A percentile compares a stretch with the other conserved stretches of the same genome.
Evolutionary conservation across 1,140 invertebrate species (phyloP).

Genomic region (Pygmarrhopalites habei): DNA sequence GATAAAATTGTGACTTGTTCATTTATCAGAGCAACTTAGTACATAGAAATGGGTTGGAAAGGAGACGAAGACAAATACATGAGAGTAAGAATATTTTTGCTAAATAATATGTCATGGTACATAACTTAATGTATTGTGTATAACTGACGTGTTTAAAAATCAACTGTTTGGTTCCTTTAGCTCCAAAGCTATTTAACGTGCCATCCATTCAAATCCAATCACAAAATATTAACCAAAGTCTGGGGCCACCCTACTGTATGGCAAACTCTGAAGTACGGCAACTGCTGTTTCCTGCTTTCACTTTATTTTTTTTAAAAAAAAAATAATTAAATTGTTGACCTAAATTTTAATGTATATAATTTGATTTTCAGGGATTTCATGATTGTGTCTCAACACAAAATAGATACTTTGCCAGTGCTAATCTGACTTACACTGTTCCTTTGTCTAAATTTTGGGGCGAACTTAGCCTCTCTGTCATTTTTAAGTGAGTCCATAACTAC

Average conservation of each 20-base stretch:
- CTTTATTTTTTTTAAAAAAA: no score
- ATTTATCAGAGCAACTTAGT: conserved; percentile 22
- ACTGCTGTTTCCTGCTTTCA: no score
- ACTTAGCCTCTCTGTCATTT: conserved; percentile 25
- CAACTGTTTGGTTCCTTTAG: conserved; percentile 1
- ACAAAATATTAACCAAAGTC: conserved; percentile 31
- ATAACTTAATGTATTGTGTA: neutral
- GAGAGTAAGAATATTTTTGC: conserved; percentile 16
- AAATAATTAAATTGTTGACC: no score
- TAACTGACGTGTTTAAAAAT: neutral
- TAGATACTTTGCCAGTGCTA: conserved; percentile 31
- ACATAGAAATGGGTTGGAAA: conserved; percentile 30
- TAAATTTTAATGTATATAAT: no score
- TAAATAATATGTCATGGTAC: neutral
- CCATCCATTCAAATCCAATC: conserved; percentile 32
- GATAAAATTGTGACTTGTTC: neutral
- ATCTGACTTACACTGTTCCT: conserved; percentile 34
- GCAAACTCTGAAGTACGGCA: no score
- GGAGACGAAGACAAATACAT: conserved; percentile 26
- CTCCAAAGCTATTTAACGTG: conserved; percentile 31
- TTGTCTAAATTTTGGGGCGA: conserved; percentile 35
- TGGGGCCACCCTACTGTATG: conserved; percentile 33
- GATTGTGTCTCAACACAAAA: conserved; percentile 36
- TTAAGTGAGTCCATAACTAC: conserved; percentile 29
- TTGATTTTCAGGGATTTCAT: conserved; percentile 31